Base-by-base conservation (phyloP, 2,888 invertebrate genomes). In the Athalia cordata region DNA sequence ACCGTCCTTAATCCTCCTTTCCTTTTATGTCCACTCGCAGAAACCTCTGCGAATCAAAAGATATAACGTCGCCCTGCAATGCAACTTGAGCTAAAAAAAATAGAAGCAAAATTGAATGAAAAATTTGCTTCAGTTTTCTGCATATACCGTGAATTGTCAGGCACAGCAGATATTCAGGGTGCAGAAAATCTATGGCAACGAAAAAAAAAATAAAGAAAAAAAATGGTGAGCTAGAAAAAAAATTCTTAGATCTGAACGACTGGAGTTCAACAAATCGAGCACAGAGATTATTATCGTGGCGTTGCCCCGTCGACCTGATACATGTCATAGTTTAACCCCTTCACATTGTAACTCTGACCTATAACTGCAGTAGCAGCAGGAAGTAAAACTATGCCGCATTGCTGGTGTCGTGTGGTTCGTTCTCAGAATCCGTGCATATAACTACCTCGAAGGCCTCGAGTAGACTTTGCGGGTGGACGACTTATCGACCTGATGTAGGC, bases 401-500 rank as follows among this genome's bases (percentile, higher is more conserved):
- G 72, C 72, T 59, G 72, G 59, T 72, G 45, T 59, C 57, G 72
- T 72, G 72, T 57, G 47, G 45, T 47, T 8, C 47, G 52, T 8
- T 47, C 57, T 5, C 57, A 57, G 57, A 72, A 72, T 72, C 72
- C 72, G 59, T 72, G 72, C 59, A 72, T 67, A 49, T 29, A 52
- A 11, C 11, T 29, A 29, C 55, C 52, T 52, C 52, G 68, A 68
- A 68, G 49, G 55, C 15, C 76, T 67, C 52, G 55, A 50, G 72
- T 61, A 47, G 84, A 55, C 9, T 8, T 8, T 55, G 62, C 13
- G 83, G 86, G 85, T 86, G 82, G 85, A 86, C 85, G 87, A 86
- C 87, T 87, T 88, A 88, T 88, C 87, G 88, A 88, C 87, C 88
- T 86, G 86, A 78, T 78, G 77, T 80, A 82, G 80, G 83, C 78